Base-by-base conservation (phyloP, 2,888 invertebrate species). In the Podabrus alpinus region DNA sequence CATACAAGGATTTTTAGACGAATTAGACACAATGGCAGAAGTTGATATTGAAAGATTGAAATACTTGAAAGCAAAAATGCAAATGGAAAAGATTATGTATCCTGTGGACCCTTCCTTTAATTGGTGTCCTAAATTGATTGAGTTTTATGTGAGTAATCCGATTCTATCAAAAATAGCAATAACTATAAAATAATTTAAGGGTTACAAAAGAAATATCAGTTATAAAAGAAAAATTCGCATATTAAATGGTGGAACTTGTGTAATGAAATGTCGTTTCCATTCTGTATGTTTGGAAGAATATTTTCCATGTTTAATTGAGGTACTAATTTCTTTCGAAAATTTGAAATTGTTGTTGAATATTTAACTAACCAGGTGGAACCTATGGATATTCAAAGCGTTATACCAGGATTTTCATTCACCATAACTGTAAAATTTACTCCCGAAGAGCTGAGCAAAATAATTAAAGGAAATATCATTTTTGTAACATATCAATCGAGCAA, bases 341-440 rank as follows among this genome's bases (percentile, higher is more conserved):
- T 16, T 3, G 60, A 69, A 11, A 24, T 15, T 15, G 15, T 9
- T 16, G 17, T 60, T 16, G 9, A 62, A 13, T 62, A 66, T 59
- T 24, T 62, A 71, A 24, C 11, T n/a, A 19, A 16, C 67, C 15
- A 76, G 73, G 68, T 73, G 9, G 79, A 80, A 24, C 74, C 75
- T 0, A 72, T 79, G 13, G 80, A 75, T 13, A 71, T 77, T 17
- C 75, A 76, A 19, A 29, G 71, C 2, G 21, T 78, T 13, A 25
- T 75, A n/a, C 79, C 81, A 5, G 81, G 81, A 9, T 61, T 81
- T 24, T 68, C 71, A 1, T 74, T 80, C 2, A 29, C 59, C 13
- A n/a, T 79, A 9, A 70, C 64, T 0, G 59, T 81, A n/a, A 78
- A 69, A 16, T 80, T 81, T 64, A 62, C 62, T 3, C 78, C 81